These are phyloP conservation scores for Crioceris asparagi DNA, from an alignment of 2,888 invertebrate genomes.

Conservation along the genomic window DNA sequence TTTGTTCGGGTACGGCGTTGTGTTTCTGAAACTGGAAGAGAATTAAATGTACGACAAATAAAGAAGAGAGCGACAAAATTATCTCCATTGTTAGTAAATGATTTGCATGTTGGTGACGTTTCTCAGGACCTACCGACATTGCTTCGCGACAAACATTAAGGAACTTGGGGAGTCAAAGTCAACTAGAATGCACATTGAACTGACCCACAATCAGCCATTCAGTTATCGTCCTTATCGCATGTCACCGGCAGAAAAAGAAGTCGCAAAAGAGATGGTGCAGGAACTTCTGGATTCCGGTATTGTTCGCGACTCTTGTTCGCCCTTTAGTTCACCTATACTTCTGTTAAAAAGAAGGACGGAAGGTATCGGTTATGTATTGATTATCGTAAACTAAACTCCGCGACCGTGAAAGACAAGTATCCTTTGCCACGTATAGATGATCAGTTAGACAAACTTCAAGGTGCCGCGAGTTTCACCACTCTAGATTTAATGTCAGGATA, in stretches of 20 bases:
- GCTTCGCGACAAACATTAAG: slow-evolving; percentile 11
- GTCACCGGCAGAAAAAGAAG: slow-evolving; percentile 14
- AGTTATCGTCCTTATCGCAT: slow-evolving; percentile 19
- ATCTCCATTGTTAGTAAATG: too few relatives aligned
- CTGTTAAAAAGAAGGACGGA: slow-evolving; percentile 12
- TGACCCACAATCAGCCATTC: slow-evolving; percentile 16
- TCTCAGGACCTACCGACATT: slow-evolving; percentile 14
- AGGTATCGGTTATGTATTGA: slow-evolving; percentile 18
- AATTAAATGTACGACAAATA: too few relatives aligned
- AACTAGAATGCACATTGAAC: slow-evolving; percentile 11
- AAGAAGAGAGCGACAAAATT: too few relatives aligned
- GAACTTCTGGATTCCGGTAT: slow-evolving; percentile 13
- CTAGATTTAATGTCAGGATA: slow-evolving; percentile 2
- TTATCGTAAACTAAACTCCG: slow-evolving; percentile 14
- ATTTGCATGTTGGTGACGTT: too few relatives aligned
- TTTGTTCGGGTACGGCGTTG: too few relatives aligned
- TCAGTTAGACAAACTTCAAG: background rate
- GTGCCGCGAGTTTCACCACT: background rate
- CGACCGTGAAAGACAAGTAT: slow-evolving; percentile 14
- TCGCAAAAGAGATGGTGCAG: slow-evolving; percentile 14
- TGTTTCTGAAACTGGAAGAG: too few relatives aligned
- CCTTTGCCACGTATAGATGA: slow-evolving; percentile 5
- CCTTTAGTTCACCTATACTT: slow-evolving; percentile 5
- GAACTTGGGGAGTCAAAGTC: slow-evolving; percentile 18
- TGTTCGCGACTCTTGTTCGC: slow-evolving; percentile 16